These are phyloP conservation scores for Trididemnum miniatum DNA, from an alignment of 23 tunicate species.

Conservation along the genomic window DNA sequence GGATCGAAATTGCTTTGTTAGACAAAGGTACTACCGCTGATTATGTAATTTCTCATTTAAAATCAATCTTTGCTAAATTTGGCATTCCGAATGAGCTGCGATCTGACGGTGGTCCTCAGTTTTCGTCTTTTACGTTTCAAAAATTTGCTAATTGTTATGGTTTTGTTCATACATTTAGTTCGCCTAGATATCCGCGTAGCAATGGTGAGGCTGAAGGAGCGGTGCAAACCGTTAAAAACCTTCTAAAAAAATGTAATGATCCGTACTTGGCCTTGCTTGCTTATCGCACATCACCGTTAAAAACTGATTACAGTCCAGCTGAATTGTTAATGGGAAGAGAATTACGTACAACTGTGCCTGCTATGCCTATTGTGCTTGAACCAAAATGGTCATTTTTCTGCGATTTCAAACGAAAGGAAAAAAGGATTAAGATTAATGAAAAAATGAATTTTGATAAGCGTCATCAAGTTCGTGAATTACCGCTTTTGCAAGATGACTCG, in stretches of 20 bases:
- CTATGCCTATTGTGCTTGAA: not conserved
- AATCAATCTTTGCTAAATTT: not conserved
- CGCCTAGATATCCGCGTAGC: not conserved
- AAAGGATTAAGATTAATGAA: not conserved
- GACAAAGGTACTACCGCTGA: not conserved
- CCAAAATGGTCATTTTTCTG: too few relatives aligned
- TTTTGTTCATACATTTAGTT: not conserved
- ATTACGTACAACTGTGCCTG: not conserved
- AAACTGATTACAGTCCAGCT: too few relatives aligned
- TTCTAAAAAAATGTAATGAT: too few relatives aligned
- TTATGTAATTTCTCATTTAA: not conserved
- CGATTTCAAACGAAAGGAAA: too few relatives aligned
- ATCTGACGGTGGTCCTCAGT: not conserved
- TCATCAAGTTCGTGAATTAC: not conserved
- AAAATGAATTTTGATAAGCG: not conserved
- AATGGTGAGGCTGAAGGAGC: constrained; percentile 43
- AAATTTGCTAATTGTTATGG: not conserved
- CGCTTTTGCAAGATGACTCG: too few relatives aligned
- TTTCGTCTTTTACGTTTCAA: not conserved
- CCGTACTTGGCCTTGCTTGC: not conserved
- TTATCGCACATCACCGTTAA: too few relatives aligned
- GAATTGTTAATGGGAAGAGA: too few relatives aligned
- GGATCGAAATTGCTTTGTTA: not conserved
- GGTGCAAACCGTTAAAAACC: too few relatives aligned
- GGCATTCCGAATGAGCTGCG: not conserved